Evolutionary conservation across 2,888 invertebrate genomes (phyloP).

Genomic region (Melanophora roralis): DNA sequence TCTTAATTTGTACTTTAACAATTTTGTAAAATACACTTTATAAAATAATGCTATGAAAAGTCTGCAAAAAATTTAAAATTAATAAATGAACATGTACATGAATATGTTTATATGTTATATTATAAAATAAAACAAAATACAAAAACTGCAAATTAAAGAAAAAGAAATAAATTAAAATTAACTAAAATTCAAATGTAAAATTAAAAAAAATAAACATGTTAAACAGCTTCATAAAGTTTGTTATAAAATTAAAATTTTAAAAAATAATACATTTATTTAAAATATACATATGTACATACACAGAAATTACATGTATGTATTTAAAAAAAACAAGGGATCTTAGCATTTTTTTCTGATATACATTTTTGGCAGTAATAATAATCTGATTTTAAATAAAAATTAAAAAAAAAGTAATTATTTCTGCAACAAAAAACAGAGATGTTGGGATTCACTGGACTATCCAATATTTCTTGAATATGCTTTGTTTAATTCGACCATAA

Average conservation of each 20-base stretch:
- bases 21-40: conserved; percentile 43
- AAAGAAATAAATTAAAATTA: neutral
- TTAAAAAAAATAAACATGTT: conserved; percentile 56
- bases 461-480: too few species aligned
- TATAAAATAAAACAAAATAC: neutral
- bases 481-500: too few species aligned
- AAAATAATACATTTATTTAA: conserved; percentile 36
- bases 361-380: too few species aligned
- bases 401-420: too few species aligned
- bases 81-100: neutral
- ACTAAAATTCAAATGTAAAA: conserved; percentile 46
- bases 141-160: conserved; percentile 24
- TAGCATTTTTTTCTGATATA: too few species aligned
- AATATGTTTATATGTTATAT: neutral
- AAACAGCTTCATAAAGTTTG: conserved; percentile 56
- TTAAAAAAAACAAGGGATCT: too few species aligned
- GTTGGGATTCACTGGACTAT: too few species aligned
- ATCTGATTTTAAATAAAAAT: too few species aligned
- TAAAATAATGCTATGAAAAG: conserved; percentile 7
- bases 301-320: neutral
- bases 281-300: neutral
- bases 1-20: neutral
- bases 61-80: conserved; percentile 30
- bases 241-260: conserved; percentile 45
- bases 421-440: too few species aligned